Conservation (phyloP, 2,888 invertebrate species). For the Synanthedon tipuliformis region DNA sequence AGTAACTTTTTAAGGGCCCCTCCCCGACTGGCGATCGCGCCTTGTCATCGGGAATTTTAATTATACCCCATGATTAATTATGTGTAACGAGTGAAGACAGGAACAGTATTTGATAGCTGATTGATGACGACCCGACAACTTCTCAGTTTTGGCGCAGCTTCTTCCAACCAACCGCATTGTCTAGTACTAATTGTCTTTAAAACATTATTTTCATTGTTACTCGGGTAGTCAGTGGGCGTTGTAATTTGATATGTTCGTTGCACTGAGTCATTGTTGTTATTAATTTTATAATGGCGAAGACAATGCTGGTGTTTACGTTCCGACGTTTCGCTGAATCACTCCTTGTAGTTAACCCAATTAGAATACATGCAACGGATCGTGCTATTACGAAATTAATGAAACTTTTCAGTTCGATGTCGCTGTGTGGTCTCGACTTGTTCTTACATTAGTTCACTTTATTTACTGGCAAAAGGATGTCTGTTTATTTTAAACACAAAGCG, state of each 20-base stretch:
- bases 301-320: conserved; percentile 33
- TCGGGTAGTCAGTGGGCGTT: conserved; percentile 31
- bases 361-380: neutral
- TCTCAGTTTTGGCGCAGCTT: conserved; percentile 35
- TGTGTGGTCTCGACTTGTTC: conserved; percentile 1
- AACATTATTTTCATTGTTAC: conserved; percentile 55
- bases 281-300: conserved; percentile 51
- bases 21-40: conserved; percentile 43
- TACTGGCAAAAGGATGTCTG: conserved; percentile 36
- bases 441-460: neutral
- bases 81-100: conserved; percentile 49
- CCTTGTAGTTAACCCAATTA: conserved; percentile 3
- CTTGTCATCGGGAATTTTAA: conserved; percentile 66
- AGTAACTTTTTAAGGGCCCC: conserved; percentile 28
- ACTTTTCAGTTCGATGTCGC: neutral
- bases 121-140: conserved; percentile 54
- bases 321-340: conserved; percentile 35
- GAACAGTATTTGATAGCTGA: conserved; percentile 46
- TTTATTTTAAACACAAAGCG: conserved; percentile 37
- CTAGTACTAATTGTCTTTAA: conserved; percentile 60
- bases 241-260: conserved; percentile 54
- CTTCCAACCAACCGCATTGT: conserved; percentile 43
- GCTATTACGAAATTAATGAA: neutral
- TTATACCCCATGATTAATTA: conserved; percentile 67
- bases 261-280: conserved; percentile 58